These are phyloP conservation scores for Lymantria monacha DNA, from an alignment of 2,888 invertebrate species.

Conservation along the genomic window DNA sequence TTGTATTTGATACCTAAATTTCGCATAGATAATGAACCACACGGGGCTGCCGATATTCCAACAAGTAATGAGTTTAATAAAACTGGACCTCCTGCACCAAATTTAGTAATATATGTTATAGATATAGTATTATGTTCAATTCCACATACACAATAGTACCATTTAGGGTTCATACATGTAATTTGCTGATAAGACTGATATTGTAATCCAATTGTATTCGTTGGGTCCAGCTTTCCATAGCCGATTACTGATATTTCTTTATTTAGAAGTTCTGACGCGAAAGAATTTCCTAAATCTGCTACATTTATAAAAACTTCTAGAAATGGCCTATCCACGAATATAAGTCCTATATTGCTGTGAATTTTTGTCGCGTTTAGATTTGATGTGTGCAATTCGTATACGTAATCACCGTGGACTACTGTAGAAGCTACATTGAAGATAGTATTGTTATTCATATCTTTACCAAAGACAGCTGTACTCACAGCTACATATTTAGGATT, in stretches of 20 bases:
- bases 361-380: conserved; percentile 44
- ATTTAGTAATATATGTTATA: conserved; percentile 40
- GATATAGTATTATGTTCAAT: conserved; percentile 35
- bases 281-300: conserved; percentile 46
- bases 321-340: conserved; percentile 40
- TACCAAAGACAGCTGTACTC: conserved; percentile 44
- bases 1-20: conserved; percentile 43
- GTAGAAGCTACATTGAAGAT: conserved; percentile 43
- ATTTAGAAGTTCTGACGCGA: conserved; percentile 47
- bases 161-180: conserved; percentile 57
- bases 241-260: conserved; percentile 48
- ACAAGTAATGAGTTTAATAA: conserved; percentile 44
- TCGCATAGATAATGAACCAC: conserved; percentile 37
- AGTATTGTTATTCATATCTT: conserved; percentile 28
- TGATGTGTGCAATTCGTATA: conserved; percentile 34
- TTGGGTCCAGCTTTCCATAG: conserved; percentile 40
- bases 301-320: conserved; percentile 40
- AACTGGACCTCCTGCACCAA: conserved; percentile 61
- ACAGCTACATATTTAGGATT: conserved; percentile 45
- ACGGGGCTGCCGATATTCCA: conserved; percentile 49
- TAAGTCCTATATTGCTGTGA: conserved; percentile 60
- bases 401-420: conserved; percentile 48
- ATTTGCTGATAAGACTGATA: conserved; percentile 48
- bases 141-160: conserved; percentile 66
- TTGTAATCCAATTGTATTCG: conserved; percentile 42